These are phyloP conservation scores for Drosophila mimetica DNA, from an alignment of 2,888 invertebrate genomes.

Conservation along the genomic window DNA sequence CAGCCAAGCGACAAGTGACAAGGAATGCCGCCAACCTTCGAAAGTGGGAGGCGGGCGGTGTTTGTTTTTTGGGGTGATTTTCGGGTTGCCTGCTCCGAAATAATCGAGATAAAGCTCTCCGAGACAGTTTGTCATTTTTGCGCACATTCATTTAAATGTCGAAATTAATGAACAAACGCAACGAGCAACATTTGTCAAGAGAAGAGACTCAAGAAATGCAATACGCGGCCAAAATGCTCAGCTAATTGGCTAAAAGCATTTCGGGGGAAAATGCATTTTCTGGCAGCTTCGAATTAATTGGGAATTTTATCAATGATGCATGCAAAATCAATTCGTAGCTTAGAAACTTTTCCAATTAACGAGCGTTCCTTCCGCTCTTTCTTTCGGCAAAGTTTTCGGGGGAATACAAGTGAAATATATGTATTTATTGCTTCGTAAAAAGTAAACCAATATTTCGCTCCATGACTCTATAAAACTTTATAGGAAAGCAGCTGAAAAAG, in stretches of 20 bases:
- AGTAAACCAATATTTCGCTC: constrained; percentile 29
- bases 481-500: constrained; percentile 13
- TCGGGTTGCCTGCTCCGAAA: not conserved
- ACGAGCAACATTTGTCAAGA: constrained; percentile 15
- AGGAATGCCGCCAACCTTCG: constrained; percentile 52
- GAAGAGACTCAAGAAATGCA: constrained; percentile 4
- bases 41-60: constrained; percentile 4
- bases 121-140: constrained; percentile 43
- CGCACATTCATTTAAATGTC: constrained; percentile 38
- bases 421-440: constrained; percentile 57
- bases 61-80: not conserved
- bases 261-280: constrained; percentile 4
- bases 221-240: constrained; percentile 20
- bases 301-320: constrained; percentile 45
- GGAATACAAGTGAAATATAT: constrained; percentile 34
- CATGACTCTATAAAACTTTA: constrained; percentile 21
- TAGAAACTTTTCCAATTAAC: constrained; percentile 68
- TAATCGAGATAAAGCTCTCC: constrained; percentile 1
- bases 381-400: constrained; percentile 1
- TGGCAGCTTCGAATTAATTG: constrained; percentile 32
- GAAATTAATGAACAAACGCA: constrained; percentile 38
- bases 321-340: constrained; percentile 49
- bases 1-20: constrained; percentile 27
- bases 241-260: constrained; percentile 41
- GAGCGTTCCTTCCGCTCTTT: constrained; percentile 1